Percentiles rank a stretch among this genome's conserved stretches.
phyloP scores from a whole-genome alignment of 2,113 vertebrate genomes.

The Macheiramphus alcinus region DNA sequence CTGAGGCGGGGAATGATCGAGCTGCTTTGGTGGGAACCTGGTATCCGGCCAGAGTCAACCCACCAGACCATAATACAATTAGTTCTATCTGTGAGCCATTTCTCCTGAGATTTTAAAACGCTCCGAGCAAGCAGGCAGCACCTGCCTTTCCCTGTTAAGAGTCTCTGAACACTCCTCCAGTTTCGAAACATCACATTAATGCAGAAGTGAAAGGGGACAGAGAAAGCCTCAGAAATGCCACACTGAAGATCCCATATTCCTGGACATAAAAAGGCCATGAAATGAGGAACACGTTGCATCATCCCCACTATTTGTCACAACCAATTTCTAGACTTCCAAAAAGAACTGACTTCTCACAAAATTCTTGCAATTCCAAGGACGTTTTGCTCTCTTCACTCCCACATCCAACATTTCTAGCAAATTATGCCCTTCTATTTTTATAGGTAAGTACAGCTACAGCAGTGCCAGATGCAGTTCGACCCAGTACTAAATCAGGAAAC shows the following conservation, averaged over 20 bases:
- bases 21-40: too few relatives aligned
- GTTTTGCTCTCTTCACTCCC: background rate
- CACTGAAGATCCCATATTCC: background rate
- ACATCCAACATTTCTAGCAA: background rate
- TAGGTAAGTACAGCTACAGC: background rate
- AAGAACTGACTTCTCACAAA: background rate
- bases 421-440: background rate
- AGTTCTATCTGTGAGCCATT: background rate
- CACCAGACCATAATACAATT: too few relatives aligned
- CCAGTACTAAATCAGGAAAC: background rate
- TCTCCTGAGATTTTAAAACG: background rate
- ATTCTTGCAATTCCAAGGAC: background rate
- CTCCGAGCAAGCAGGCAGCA: accelerated
- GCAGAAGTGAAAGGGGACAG: background rate
- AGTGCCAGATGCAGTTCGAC: background rate
- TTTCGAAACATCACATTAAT: background rate
- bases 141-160: background rate
- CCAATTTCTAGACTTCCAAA: background rate
- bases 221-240: background rate
- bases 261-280: accelerated
- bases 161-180: background rate
- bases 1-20: too few relatives aligned
- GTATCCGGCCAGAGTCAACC: too few relatives aligned
- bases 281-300: accelerated
- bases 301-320: background rate